Base-by-base conservation (phyloP, 2,888 invertebrate genomes). In the Dendrolimus pini region DNA sequence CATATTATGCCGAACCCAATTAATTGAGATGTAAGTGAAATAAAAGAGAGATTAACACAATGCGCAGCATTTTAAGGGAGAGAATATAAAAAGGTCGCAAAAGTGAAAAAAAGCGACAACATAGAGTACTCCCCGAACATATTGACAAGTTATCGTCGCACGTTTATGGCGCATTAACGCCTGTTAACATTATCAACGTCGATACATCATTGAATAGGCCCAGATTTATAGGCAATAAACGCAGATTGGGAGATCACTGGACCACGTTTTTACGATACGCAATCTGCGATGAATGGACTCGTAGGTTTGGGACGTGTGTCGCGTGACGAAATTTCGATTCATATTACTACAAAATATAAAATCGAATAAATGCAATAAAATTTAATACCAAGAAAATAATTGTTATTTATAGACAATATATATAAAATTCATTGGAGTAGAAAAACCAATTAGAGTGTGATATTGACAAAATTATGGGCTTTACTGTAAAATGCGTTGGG, bases 181-280 rank as follows among this genome's bases (percentile, higher is more conserved):
- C 80, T 77, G 79, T 88, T 86, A 85, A 80, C 80, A 79, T 78
- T 83, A 82, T 86, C 80, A 83, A 84, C 75, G 72, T 65, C 75
- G 68, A 72, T 76, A 78, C 77, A 78, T 85, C 81, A 87, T 85
- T 86, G 85, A 85, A 86, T 83, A 74, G 77, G 71, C 63, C 57
- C 61, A 61, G 72, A 80, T 80, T 87, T 85, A 89, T 82, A 68
- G 78, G 69, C 82, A 64, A 82, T 89, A 88, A 89, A 89, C 76
- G 68, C 75, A 80, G 88, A 89, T 89, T 89, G 84, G 30, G 83
- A 85, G 89, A 89, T 88, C 87, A 80, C 77, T 76, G 81, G 85
- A 83, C 82, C 82, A 77, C 77, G 72, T 65, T 82, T 89, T 89
- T 89, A 89, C 80, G 89, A 88, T 82, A 80, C 80, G 84, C 85